Percentiles rank a stretch among this genome's conserved stretches.
Conservation (phyloP, 2,888 invertebrate species). For the Eupithecia exiguata region DNA sequence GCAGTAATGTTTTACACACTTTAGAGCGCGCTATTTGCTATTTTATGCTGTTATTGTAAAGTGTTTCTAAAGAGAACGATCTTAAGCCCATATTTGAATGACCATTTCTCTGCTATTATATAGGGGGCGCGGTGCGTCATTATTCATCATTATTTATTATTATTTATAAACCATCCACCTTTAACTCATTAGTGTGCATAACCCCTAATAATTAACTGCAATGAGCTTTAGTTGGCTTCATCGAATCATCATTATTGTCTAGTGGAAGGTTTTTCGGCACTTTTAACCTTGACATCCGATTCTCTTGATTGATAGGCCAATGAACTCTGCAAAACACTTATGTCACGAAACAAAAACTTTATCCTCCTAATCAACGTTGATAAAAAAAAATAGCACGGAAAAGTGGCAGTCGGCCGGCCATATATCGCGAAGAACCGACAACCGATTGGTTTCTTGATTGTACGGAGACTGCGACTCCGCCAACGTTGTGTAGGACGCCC, state of each 20-base stretch:
- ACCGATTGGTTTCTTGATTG: too few relatives aligned
- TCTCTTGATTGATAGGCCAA: background rate
- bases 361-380: background rate
- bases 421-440: too few relatives aligned
- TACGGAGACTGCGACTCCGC: too few relatives aligned
- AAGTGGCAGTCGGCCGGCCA: too few relatives aligned
- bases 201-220: background rate
- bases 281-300: conserved; percentile 1
- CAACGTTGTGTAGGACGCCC: too few relatives aligned
- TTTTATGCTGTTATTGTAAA: background rate
- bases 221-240: background rate
- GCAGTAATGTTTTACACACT: background rate
- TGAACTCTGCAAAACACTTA: background rate
- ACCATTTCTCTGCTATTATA: background rate
- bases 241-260: background rate
- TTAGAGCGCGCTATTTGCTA: background rate
- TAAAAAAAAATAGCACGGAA: background rate
- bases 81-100: too few relatives aligned
- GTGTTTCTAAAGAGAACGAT: background rate
- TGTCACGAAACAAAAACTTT: background rate
- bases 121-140: background rate
- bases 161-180: too few relatives aligned
- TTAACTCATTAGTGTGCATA: background rate
- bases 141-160: too few relatives aligned
- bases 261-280: background rate